A percentile compares a stretch with the other conserved stretches of the same genome.
Conservation (phyloP, 2,797 vertebrate genomes). For the Anguilla marmorata region DNA sequence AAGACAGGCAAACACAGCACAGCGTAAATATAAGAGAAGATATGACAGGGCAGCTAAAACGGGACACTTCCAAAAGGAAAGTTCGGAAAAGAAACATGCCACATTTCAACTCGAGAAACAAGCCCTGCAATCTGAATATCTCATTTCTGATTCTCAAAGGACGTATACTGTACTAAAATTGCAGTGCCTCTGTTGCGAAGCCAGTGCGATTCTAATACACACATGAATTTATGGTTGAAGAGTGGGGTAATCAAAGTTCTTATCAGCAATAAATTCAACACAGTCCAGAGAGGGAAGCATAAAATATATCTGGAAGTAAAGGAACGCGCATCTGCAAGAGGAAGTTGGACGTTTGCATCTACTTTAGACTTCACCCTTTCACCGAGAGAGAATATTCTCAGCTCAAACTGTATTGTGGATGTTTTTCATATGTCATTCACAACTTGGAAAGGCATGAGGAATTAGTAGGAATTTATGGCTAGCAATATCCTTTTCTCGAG, state of each 20-base stretch:
- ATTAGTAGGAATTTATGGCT: constrained; percentile 57
- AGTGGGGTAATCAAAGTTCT: not conserved
- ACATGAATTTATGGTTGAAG: not conserved
- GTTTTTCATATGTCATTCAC: constrained; percentile 46
- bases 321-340: not conserved
- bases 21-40: constrained; percentile 15
- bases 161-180: not conserved
- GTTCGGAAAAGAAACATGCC: not conserved
- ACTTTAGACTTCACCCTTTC: not conserved
- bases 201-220: not conserved
- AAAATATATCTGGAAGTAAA: constrained; percentile 15
- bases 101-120: not conserved
- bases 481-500: constrained; percentile 49
- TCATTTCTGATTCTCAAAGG: not conserved
- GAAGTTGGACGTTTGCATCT: constrained; percentile 17
- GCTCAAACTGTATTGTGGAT: not conserved
- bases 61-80: not conserved
- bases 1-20: constrained; percentile 38
- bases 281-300: not conserved
- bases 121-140: not conserved
- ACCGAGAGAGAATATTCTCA: constrained; percentile 28
- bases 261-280: not conserved
- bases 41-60: constrained; percentile 15
- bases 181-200: not conserved
- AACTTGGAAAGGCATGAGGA: constrained; percentile 44